Conservation (phyloP, 1,140 invertebrate genomes). For the Campoletis sonorensis region DNA sequence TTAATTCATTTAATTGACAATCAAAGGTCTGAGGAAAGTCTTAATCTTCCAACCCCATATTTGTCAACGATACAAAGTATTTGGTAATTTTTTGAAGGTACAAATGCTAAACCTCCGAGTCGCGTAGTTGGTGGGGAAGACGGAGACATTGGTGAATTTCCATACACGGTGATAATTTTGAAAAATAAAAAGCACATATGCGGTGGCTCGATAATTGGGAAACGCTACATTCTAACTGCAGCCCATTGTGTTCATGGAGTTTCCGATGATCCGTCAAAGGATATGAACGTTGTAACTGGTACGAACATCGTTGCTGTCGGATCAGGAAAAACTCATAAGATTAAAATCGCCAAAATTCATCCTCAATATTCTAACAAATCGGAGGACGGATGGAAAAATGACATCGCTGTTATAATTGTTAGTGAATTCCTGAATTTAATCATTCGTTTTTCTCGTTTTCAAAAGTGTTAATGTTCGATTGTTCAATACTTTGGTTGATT, state of each 20-base stretch:
- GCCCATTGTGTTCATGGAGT: constrained; percentile 73
- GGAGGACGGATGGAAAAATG: constrained; percentile 13
- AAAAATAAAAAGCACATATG: constrained; percentile 65
- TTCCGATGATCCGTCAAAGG: constrained; percentile 22
- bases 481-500: neutral
- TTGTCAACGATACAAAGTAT: neutral
- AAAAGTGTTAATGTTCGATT: no score
- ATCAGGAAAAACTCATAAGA: neutral
- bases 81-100: neutral
- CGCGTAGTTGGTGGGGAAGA: constrained; percentile 58
- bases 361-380: neutral
- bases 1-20: no score
- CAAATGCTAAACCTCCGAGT: constrained; percentile 11
- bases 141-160: constrained; percentile 41
- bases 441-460: no score
- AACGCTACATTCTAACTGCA: constrained; percentile 74
- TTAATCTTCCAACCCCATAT: neutral
- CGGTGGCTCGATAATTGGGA: constrained; percentile 72
- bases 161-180: constrained; percentile 73
- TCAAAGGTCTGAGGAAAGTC: no score
- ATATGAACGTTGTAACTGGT: constrained; percentile 41
- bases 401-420: constrained; percentile 23
- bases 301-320: neutral
- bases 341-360: constrained; percentile 34
- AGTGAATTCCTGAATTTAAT: neutral